Conservation (phyloP, 2,113 vertebrate genomes). For the Grallaria varia region DNA sequence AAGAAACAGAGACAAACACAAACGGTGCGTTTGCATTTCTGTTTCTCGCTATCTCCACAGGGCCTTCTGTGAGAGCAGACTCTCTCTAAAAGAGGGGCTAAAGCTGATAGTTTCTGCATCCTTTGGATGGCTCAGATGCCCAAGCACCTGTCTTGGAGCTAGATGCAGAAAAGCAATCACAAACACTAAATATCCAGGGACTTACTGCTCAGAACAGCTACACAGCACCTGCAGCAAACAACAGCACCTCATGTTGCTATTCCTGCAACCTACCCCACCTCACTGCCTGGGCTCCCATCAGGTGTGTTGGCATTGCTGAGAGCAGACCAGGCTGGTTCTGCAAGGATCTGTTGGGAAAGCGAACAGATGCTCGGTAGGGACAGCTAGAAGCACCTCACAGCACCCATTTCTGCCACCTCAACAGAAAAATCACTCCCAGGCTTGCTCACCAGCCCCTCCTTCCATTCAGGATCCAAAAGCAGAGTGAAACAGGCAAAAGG, state of each 20-base stretch:
- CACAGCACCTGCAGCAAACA: background rate
- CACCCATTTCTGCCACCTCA: background rate
- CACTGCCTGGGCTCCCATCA: background rate
- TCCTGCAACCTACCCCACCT: background rate
- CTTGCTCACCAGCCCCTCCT: background rate
- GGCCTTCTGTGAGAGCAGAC: background rate
- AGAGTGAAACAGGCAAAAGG: background rate
- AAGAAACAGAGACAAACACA: background rate
- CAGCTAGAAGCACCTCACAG: background rate
- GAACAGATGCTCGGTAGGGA: background rate
- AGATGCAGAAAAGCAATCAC: background rate
- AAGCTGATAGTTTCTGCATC: background rate
- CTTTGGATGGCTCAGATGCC: background rate
- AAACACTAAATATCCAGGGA: background rate
- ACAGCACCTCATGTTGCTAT: background rate
- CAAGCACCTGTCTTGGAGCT: background rate
- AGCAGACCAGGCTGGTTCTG: slow-evolving; percentile 33
- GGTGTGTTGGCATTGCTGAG: background rate
- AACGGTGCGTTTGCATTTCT: background rate
- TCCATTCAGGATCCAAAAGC: background rate
- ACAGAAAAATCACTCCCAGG: background rate
- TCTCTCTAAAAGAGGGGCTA: background rate
- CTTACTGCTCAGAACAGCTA: background rate
- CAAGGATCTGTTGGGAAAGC: slow-evolving; percentile 10
- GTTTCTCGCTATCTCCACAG: background rate